These are phyloP conservation scores for Pyrgus malvae DNA, from an alignment of 2,888 invertebrate species.

Conservation along the genomic window DNA sequence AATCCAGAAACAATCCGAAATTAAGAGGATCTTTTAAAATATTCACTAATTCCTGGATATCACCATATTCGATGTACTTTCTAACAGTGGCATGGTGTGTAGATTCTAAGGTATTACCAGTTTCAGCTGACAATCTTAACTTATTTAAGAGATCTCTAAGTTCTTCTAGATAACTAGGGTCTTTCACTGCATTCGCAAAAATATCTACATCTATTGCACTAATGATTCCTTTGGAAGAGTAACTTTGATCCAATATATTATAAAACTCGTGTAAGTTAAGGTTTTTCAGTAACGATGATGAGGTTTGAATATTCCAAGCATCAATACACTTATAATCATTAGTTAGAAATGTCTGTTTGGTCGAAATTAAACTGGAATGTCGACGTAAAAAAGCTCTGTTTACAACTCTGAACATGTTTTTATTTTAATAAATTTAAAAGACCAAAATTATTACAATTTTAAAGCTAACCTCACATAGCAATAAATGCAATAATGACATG, in stretches of 20 bases:
- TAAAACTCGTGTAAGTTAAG: slow-evolving; percentile 86
- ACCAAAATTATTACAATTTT: no score
- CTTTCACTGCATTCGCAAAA: slow-evolving; percentile 86
- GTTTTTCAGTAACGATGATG: slow-evolving; percentile 83
- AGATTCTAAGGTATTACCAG: slow-evolving; percentile 87
- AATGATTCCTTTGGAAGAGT: slow-evolving; percentile 82
- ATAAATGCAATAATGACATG: no score
- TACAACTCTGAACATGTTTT: slow-evolving; percentile 4
- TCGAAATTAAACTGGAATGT: background rate
- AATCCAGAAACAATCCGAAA: slow-evolving; percentile 96
- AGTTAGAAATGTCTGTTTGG: slow-evolving; percentile 79
- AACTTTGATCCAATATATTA: slow-evolving; percentile 85
- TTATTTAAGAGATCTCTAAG: slow-evolving; percentile 87
- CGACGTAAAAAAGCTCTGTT: slow-evolving; percentile 12
- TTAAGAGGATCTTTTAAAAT: slow-evolving; percentile 89
- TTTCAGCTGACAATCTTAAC: slow-evolving; percentile 87
- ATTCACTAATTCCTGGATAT: slow-evolving; percentile 84
- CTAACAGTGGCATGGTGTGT: slow-evolving; percentile 91
- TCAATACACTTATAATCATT: slow-evolving; percentile 87
- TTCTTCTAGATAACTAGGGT: slow-evolving; percentile 84
- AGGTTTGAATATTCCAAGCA: slow-evolving; percentile 85
- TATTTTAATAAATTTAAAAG: no score
- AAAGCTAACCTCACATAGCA: no score
- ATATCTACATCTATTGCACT: slow-evolving; percentile 92
- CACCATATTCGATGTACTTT: slow-evolving; percentile 76